Evolutionary conservation across 2,888 invertebrate genomes (phyloP).

Genomic region (Ophraella communa): DNA sequence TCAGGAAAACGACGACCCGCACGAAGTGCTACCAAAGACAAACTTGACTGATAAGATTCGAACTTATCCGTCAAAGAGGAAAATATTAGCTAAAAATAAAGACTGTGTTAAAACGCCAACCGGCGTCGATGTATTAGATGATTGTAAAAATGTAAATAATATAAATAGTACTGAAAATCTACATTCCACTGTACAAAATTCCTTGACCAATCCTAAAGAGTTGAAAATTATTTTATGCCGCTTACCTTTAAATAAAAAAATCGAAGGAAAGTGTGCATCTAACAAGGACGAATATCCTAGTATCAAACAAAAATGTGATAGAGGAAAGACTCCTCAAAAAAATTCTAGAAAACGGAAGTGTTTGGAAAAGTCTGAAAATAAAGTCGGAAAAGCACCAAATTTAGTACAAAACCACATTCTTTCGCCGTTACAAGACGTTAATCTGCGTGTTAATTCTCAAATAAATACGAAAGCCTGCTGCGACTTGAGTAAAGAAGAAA

Average conservation of each 20-base stretch:
- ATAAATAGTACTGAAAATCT: slow-evolving; percentile 31
- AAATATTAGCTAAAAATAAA: slow-evolving; percentile 33
- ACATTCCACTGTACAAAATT: slow-evolving; percentile 40
- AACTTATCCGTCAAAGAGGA: slow-evolving; percentile 34
- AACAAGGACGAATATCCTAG: slow-evolving; percentile 32
- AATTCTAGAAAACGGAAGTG: slow-evolving; percentile 36
- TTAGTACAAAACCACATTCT: slow-evolving; percentile 41
- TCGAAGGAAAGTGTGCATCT: slow-evolving; percentile 20
- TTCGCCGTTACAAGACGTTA: slow-evolving; percentile 44
- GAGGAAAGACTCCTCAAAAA: slow-evolving; percentile 40
- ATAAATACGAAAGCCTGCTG: slow-evolving; percentile 31
- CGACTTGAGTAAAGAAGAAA: slow-evolving; percentile 25
- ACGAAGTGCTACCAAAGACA: slow-evolving; percentile 36
- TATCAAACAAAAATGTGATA: slow-evolving; percentile 40
- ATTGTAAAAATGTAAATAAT: slow-evolving; percentile 42
- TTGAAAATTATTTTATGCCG: slow-evolving; percentile 37
- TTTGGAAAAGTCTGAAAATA: slow-evolving; percentile 42
- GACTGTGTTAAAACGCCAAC: slow-evolving; percentile 38
- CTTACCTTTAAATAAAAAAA: slow-evolving; percentile 26
- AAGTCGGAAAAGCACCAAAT: slow-evolving; percentile 39
- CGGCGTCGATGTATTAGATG: slow-evolving; percentile 35
- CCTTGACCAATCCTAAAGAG: slow-evolving; percentile 34
- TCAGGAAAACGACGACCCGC: slow-evolving; percentile 13
- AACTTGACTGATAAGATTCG: slow-evolving; percentile 42
- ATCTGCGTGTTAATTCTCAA: slow-evolving; percentile 39